Evolutionary conservation across 2,797 vertebrate species (phyloP).

Genomic region (Nannoperca obscura): DNA sequence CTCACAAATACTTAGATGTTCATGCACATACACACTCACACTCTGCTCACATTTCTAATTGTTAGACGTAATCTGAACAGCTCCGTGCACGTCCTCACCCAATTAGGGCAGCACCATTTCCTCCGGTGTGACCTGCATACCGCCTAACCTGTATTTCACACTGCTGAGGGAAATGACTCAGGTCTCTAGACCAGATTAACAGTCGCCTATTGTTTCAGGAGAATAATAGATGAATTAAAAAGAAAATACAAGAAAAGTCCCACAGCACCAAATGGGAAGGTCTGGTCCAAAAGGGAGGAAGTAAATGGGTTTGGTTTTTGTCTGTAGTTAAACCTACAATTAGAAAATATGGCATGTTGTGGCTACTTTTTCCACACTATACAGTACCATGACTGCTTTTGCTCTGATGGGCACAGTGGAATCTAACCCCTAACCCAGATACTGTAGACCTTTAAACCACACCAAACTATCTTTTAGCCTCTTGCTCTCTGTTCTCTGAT

Average conservation of each 20-base stretch:
- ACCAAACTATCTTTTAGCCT: neutral
- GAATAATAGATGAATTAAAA: neutral
- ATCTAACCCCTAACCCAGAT: constrained; percentile 8
- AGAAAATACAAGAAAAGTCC: neutral
- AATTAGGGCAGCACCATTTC: constrained; percentile 55
- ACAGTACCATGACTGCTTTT: neutral
- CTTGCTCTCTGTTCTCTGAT: neutral
- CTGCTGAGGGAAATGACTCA: constrained; percentile 48
- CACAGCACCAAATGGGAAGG: neutral
- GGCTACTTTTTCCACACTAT: constrained; percentile 30
- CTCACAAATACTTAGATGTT: neutral
- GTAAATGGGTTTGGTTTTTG: constrained; percentile 4
- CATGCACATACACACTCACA: constrained; percentile 3
- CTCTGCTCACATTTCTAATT: constrained; percentile 40
- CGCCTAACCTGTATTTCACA: constrained; percentile 46
- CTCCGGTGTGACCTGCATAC: constrained; percentile 45
- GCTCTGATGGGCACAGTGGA: constrained; percentile 5
- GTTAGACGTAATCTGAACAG: constrained; percentile 54
- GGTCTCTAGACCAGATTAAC: neutral
- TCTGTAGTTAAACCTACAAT: neutral
- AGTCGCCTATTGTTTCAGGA: constrained; percentile 19
- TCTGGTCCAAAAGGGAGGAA: neutral
- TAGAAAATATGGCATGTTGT: neutral
- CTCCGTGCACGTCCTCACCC: constrained; percentile 15
- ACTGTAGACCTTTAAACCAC: neutral